phyloP scores from a whole-genome alignment of 2,113 vertebrate genomes.

The Naja naja region DNA sequence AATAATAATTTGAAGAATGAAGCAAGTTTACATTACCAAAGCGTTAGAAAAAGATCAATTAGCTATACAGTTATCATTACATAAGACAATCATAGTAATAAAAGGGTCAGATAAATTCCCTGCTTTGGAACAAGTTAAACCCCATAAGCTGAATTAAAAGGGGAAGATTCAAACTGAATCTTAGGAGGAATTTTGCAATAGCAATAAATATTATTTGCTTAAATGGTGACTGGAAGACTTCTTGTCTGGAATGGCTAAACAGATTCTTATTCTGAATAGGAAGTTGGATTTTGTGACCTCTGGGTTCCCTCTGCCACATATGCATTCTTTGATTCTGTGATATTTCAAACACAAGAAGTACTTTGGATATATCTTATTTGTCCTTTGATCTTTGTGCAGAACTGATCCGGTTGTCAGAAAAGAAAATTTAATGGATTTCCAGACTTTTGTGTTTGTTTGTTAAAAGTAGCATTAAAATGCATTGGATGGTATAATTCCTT shows the following conservation, averaged over 20 bases:
- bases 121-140: neutral
- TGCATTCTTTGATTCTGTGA: neutral
- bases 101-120: neutral
- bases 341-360: neutral
- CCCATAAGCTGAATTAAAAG: neutral
- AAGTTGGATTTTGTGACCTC: neutral
- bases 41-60: neutral
- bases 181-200: neutral
- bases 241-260: neutral
- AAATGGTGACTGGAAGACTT: neutral
- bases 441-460: neutral
- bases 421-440: neutral
- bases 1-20: neutral
- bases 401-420: neutral
- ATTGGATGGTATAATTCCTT: neutral
- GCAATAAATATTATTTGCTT: neutral
- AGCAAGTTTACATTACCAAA: neutral
- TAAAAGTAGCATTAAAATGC: neutral
- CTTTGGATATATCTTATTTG: neutral
- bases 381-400: neutral
- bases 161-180: neutral
- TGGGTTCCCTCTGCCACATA: neutral
- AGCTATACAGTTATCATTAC: neutral
- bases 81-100: neutral
- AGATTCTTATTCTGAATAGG: neutral